Percentiles rank a stretch among this genome's conserved stretches.
phyloP scores from a whole-genome alignment of 2,888 invertebrate species.

The Scrobipalpa atriplicella region DNA sequence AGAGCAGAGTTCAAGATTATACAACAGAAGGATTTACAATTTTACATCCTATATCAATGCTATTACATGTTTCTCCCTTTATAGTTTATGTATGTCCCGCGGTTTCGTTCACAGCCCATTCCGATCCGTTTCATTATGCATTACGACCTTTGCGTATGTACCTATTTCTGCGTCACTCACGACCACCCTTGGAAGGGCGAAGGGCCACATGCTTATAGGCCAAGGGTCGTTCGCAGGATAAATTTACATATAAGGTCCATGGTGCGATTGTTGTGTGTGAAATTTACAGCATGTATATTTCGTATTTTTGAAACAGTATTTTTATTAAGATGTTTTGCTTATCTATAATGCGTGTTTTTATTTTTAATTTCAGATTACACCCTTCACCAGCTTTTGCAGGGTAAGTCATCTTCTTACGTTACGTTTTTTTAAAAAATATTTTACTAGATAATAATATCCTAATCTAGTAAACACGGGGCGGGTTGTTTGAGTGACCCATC shows the following conservation, averaged over 20 bases:
- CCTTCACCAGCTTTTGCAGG: constrained; percentile 93
- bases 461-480: too few relatives aligned
- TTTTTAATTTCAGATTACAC: constrained; percentile 89
- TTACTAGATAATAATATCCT: too few relatives aligned
- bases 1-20: not conserved
- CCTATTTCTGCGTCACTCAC: not conserved
- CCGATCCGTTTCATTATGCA: constrained; percentile 13
- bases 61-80: not conserved
- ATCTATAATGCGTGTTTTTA: constrained; percentile 2
- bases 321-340: too few relatives aligned
- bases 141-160: not conserved
- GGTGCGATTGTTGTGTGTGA: not conserved
- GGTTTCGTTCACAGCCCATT: constrained; percentile 2
- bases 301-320: too few relatives aligned
- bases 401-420: too few relatives aligned
- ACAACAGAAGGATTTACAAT: not conserved
- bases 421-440: constrained; percentile 13
- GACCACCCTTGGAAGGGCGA: not conserved
- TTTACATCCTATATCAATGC: not conserved
- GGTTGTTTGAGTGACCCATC: too few relatives aligned
- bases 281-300: too few relatives aligned
- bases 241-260: not conserved
- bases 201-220: not conserved
- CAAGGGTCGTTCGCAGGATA: not conserved
- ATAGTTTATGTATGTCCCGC: constrained; percentile 14